Evolutionary conservation across 2,797 vertebrate genomes (phyloP), one percentile per base, ranked within the genome.

Genomic region (Allochrocebus solatus): DNA sequence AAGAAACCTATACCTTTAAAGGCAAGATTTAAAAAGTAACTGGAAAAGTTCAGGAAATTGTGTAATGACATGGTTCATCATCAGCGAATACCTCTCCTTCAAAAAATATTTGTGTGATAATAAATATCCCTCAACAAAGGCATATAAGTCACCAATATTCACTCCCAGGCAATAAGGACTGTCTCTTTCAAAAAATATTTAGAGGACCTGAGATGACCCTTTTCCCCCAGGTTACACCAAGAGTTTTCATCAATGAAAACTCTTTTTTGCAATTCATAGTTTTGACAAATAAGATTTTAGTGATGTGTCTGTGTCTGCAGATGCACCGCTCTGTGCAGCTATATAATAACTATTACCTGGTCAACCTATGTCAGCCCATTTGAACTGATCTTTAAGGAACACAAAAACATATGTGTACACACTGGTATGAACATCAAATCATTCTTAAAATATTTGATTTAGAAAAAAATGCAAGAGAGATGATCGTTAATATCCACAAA

Each of bases 91-190:
- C 26, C 64, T 97, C 96, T 83, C 89, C 75, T 95, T 84, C 43
- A 86, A 80, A 86, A 87, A 97, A 98, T 0, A 1, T n/a, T 67
- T 96, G 95, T 93, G 86, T 97, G 91, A 98, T 83, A 97, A 98
- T 97, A 96, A 98, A 98, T 97, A 97, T 93, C 93, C 97, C 97
- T 97, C 64, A 95, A 78, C 6, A 48, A 92, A 87, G 11, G 19
- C 12, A 75, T 61, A 17, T 59, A 80, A 43, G 1, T 91, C 61
- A 96, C 24, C 17, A 48, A 81, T 53, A 90, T 67, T 70, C 48
- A 39, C 41, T 8, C 19, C 41, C 3, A 39, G 24, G 75, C 88
- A 24, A 76, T 28, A 94, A 91, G 80, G n/a, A 80, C 21, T 59
- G 7, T 33, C 33, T 96, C 28, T 81, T 89, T 64, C 16, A 28